Percentiles rank a stretch among this genome's conserved stretches.
Evolutionary conservation across 2,797 vertebrate species (phyloP).

Genomic region (Microctenopoma lineatum): DNA sequence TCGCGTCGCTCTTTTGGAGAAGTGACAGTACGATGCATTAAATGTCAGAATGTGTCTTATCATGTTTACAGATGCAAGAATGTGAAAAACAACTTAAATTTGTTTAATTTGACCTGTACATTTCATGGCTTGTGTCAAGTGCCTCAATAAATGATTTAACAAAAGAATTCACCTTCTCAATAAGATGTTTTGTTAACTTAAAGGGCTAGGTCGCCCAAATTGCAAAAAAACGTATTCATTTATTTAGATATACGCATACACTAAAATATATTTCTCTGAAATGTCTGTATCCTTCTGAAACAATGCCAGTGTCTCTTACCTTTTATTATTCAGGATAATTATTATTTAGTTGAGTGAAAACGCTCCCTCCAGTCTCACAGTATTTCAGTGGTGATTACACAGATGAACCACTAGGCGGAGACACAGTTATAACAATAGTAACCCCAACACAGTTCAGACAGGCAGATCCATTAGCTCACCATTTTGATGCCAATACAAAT

Average conservation of each 20-base stretch:
- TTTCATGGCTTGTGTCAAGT: conserved; percentile 85
- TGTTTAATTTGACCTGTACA: conserved; percentile 76
- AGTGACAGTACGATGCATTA: conserved; percentile 35
- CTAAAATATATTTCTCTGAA: neutral
- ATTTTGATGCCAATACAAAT: too few relatives aligned
- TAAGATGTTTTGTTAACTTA: neutral
- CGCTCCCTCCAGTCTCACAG: too few relatives aligned
- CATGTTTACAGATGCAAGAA: conserved; percentile 82
- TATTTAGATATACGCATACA: neutral
- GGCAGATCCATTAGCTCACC: neutral
- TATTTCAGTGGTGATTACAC: conserved; percentile 17
- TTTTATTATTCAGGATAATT: too few relatives aligned
- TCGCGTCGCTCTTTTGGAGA: conserved; percentile 31
- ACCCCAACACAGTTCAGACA: neutral
- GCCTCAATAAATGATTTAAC: conserved; percentile 84
- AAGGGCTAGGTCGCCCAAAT: neutral
- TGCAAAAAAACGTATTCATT: neutral
- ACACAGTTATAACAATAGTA: conserved; percentile 6
- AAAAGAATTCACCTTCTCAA: conserved; percentile 1
- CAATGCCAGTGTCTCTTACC: too few relatives aligned
- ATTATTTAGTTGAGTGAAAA: too few relatives aligned
- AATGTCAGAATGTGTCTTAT: conserved; percentile 73
- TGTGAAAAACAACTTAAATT: conserved; percentile 66
- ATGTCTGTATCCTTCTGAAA: neutral
- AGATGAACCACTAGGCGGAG: conserved; percentile 45